Conservation (phyloP, 2,113 vertebrate genomes). For the Dicerorhinus sumatrensis region DNA sequence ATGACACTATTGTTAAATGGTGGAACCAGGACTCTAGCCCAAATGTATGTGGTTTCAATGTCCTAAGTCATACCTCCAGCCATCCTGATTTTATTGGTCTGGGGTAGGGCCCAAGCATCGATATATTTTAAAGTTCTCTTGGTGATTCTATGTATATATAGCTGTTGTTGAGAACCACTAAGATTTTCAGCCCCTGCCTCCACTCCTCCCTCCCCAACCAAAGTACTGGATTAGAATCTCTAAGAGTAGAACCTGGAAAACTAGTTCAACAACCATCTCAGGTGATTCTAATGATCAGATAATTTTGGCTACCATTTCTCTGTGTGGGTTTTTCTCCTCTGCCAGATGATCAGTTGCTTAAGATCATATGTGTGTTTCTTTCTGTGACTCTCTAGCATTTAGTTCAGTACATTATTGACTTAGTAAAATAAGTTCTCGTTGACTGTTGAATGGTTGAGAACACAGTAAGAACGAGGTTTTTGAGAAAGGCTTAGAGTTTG, state of each 20-base stretch:
- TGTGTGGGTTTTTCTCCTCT: neutral
- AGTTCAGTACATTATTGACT: neutral
- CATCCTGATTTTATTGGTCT: neutral
- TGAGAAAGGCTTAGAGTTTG: neutral
- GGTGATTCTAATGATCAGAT: neutral
- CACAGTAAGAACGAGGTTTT: neutral
- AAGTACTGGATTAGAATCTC: neutral
- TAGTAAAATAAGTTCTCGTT: neutral
- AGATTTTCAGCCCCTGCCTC: neutral
- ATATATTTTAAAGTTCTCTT: neutral
- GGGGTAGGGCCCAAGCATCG: neutral
- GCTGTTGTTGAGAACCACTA: neutral
- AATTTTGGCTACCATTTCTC: neutral
- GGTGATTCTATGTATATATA: neutral
- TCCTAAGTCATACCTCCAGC: neutral
- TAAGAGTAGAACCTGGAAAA: neutral
- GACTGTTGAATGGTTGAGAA: neutral
- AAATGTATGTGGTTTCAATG: neutral
- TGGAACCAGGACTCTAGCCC: neutral
- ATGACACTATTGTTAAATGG: neutral
- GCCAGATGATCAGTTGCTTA: neutral
- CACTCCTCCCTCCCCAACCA: neutral
- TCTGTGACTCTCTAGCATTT: neutral
- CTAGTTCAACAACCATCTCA: neutral
- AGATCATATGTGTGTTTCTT: neutral